Percentiles rank a stretch among this genome's conserved stretches.
phyloP scores from a whole-genome alignment of 2,797 vertebrate genomes.

The Kryptolebias ocellatus region DNA sequence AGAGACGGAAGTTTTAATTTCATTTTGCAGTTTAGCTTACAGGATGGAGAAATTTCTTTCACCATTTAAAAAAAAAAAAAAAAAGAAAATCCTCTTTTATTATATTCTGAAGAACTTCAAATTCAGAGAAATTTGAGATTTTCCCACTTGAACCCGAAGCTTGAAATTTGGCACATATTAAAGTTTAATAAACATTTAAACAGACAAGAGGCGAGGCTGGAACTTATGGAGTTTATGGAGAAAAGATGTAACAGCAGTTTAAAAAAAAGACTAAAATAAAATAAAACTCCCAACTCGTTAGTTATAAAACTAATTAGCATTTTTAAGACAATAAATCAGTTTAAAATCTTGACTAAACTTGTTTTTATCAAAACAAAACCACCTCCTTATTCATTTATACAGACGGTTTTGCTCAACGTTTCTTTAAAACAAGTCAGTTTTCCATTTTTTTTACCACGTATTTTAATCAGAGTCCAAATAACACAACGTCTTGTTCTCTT shows the following conservation, averaged over 20 bases:
- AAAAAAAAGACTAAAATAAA: too few relatives aligned
- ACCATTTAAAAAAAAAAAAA: too few relatives aligned
- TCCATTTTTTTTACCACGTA: not conserved
- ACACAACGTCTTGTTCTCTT: not conserved
- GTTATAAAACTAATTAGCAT: too few relatives aligned
- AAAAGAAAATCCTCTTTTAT: too few relatives aligned
- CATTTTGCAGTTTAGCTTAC: not conserved
- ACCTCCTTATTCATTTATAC: not conserved
- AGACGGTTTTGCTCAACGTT: not conserved
- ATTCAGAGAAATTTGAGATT: not conserved
- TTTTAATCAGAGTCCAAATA: not conserved
- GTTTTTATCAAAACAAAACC: not conserved
- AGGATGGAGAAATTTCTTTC: not conserved
- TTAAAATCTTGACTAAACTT: not conserved
- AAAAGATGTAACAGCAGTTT: too few relatives aligned
- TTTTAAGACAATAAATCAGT: too few relatives aligned
- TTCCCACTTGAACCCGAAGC: slow-evolving; percentile 7
- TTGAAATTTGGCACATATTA: slow-evolving; percentile 65
- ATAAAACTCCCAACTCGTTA: too few relatives aligned
- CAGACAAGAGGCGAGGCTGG: slow-evolving; percentile 20
- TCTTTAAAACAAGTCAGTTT: not conserved
- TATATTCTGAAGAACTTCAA: too few relatives aligned
- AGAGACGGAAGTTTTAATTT: slow-evolving; percentile 7
- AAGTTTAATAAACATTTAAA: slow-evolving; percentile 21
- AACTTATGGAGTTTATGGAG: not conserved